Base-by-base conservation (phyloP, 2,113 vertebrate species). In the Ascaphus truei region DNA sequence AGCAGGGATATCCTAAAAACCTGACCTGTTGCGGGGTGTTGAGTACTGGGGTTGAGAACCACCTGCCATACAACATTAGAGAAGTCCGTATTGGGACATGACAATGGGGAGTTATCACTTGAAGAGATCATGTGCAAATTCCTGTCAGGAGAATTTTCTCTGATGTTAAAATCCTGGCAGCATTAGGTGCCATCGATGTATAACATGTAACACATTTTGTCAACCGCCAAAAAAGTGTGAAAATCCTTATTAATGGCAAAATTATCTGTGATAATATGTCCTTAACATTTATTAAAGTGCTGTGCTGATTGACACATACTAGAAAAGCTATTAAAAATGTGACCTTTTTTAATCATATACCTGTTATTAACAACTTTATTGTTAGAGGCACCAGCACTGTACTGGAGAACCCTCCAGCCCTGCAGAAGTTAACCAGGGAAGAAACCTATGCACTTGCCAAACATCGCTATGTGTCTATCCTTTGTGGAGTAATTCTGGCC, bases 181-280 rank as follows among this genome's bases (percentile, higher is more conserved):
- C 6, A 51, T 11, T 39, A 65, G 48, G 45, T 27, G 33, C 23
- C 48, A 18, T 37, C 27, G 64, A 67, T 55, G 47, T 50, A 48
- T 33, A 51, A 60, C 22, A 34, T 30, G 39, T 69, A 47, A 58
- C 66, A 59, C 56, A 51, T 60, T 15, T 45, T 52, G 66, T 60
- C 66, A 65, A 39, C 33, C 39, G 51, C n/a, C 66, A 69, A 60
- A 39, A 34, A 39, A 47, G 56, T 60, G 66, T 51, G 66, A 69
- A 51, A 37, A 60, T 60, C 13, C 31, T 20, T 60, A 51, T 58
- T 60, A 57, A 57, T 57, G 27, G 52, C 37, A 67, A 57, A 67
- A 57, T 67, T 39, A 60, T 39, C 66, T 60, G 56, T 52, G 66
- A 69, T 69, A 60, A 60, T 69, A 52, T 22, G 57, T 71, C 56